Evolutionary conservation across 2,888 invertebrate genomes (phyloP).

Genomic region (Drosophila ustulata): DNA sequence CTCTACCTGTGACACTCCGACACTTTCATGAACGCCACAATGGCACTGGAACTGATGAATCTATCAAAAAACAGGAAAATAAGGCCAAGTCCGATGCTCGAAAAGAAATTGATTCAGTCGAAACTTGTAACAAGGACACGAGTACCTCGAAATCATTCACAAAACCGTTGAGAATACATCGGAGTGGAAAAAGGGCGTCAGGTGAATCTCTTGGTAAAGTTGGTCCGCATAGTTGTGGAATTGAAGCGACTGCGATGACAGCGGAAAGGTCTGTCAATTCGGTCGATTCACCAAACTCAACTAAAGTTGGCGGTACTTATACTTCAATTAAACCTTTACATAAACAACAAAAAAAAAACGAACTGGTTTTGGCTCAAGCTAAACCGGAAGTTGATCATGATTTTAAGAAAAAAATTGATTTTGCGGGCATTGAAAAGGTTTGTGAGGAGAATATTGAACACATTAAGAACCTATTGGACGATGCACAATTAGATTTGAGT

Average conservation of each 20-base stretch:
- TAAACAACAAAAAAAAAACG: not conserved
- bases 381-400: not conserved
- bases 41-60: not conserved
- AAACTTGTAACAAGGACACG: too few relatives aligned
- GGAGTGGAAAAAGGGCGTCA: not conserved
- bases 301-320: not conserved
- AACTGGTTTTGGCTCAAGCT: not conserved
- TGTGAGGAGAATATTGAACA: slow-evolving; percentile 2
- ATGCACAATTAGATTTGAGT: not conserved
- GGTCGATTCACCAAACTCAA: not conserved
- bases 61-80: not conserved
- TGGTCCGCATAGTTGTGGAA: not conserved
- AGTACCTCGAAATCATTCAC: not conserved
- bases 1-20: not conserved
- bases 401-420: not conserved
- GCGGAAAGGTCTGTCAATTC: not conserved
- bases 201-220: slow-evolving; percentile 1
- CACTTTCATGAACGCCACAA: not conserved
- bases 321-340: too few relatives aligned
- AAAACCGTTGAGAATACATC: slow-evolving; percentile 4
- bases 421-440: slow-evolving; percentile 1
- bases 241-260: not conserved
- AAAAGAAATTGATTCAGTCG: not conserved
- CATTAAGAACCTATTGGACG: not conserved
- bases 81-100: not conserved